Percentiles rank a stretch among this genome's conserved stretches.
Conservation (phyloP, 2,797 vertebrate genomes). For the Xiphophorus birchmanni region DNA sequence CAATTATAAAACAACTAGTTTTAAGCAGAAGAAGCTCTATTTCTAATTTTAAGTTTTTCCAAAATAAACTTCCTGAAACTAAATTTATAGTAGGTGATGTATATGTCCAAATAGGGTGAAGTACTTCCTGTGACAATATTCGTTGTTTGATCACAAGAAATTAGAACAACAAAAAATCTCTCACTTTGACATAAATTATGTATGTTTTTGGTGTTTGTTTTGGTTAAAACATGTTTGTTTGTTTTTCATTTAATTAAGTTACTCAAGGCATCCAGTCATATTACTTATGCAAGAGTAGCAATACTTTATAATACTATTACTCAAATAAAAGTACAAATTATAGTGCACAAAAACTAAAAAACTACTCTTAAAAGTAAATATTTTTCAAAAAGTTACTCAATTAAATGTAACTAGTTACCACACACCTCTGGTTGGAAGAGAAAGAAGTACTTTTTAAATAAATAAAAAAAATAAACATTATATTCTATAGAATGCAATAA, state of each 20-base stretch:
- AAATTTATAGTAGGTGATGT: too few relatives aligned
- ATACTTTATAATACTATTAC: neutral
- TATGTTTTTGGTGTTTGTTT: neutral
- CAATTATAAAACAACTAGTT: neutral
- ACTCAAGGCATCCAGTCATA: neutral
- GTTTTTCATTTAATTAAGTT: too few relatives aligned
- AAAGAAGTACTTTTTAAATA: neutral
- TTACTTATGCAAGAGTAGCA: neutral
- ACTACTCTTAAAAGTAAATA: neutral
- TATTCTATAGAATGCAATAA: too few relatives aligned
- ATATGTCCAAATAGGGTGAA: too few relatives aligned
- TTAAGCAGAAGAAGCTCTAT: neutral
- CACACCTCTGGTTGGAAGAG: neutral
- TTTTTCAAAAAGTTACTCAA: neutral
- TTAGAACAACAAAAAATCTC: too few relatives aligned
- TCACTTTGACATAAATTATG: neutral
- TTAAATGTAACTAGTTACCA: neutral
- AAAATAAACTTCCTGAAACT: too few relatives aligned
- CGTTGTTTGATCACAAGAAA: too few relatives aligned
- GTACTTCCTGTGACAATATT: too few relatives aligned
- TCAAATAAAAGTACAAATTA: neutral
- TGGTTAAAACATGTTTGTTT: neutral
- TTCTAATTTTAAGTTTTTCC: too few relatives aligned
- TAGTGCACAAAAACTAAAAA: neutral
- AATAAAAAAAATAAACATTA: too few relatives aligned